These are phyloP conservation scores for Cephalopholis sonnerati DNA, from an alignment of 2,113 vertebrate genomes.

Conservation along the genomic window DNA sequence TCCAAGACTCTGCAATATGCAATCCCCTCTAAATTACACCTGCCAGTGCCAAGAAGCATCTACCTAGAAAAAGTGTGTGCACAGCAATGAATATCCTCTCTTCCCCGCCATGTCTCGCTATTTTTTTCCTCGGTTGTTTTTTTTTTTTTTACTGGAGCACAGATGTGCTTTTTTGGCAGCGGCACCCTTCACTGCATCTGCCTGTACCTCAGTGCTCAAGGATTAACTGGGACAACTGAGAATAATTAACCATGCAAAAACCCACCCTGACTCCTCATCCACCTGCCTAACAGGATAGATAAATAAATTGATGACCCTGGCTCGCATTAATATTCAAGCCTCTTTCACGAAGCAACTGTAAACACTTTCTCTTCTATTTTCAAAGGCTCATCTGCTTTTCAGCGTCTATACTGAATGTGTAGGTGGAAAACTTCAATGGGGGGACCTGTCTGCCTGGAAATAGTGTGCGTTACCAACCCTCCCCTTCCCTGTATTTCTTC, in stretches of 20 bases:
- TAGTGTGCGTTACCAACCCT: not conserved
- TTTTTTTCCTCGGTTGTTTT: not conserved
- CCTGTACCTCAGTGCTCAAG: slow-evolving; percentile 70
- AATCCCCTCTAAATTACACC: slow-evolving; percentile 72
- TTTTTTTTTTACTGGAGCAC: slow-evolving; percentile 54
- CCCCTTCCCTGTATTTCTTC: not conserved
- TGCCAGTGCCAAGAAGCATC: slow-evolving; percentile 66
- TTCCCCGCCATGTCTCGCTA: slow-evolving; percentile 18
- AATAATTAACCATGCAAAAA: slow-evolving; percentile 79
- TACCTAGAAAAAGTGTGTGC: slow-evolving; percentile 68
- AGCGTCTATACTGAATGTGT: slow-evolving; percentile 45
- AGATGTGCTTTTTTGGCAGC: slow-evolving; percentile 82
- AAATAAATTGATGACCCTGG: slow-evolving; percentile 64
- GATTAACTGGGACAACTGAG: slow-evolving; percentile 80
- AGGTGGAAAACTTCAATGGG: slow-evolving; percentile 74
- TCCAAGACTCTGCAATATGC: slow-evolving; percentile 57
- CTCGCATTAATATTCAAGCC: slow-evolving; percentile 65
- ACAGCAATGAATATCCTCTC: slow-evolving; percentile 64
- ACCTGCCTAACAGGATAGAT: slow-evolving; percentile 75
- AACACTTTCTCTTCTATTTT: slow-evolving; percentile 56
- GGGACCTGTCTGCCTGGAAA: slow-evolving; percentile 47
- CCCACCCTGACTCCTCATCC: slow-evolving; percentile 65
- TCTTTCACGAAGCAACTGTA: slow-evolving; percentile 47
- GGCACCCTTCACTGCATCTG: slow-evolving; percentile 72
- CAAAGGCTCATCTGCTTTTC: slow-evolving; percentile 46